Evolutionary conservation across 2,888 invertebrate species (phyloP), one percentile per base, ranked within the genome.

Genomic region (Orthosia gracilis): DNA sequence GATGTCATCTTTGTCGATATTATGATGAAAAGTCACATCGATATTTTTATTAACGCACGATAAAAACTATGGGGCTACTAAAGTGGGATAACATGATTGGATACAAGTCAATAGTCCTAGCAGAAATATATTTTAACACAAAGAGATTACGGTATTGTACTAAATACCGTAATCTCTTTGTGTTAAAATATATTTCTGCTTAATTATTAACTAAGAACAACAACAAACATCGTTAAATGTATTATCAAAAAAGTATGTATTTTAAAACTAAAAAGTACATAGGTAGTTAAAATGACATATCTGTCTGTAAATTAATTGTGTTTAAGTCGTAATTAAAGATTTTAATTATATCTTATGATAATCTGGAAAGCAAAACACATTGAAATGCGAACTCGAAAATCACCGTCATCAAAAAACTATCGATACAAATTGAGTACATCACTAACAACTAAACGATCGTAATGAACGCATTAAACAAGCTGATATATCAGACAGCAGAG

Each of bases 381-480:
- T 45, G 40, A 1, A 55, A 54, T n/a, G 26, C 45, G n/a, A 54
- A 13, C 9, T 50, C 11, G 1, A n/a, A 45, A 67, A 58, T n/a
- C 15, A n/a, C 21, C 23, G 11, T 13, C 58, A 26, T 23, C 50
- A 45, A 66, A n/a, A 69, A 69, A 58, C 54, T 72, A 71, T 73
- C 84, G 81, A 80, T 67, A 54, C 12, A 26, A 17, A 21, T 63
- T 26, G 18, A n/a, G 58, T 77, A 88, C 91, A 91, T 82, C 92
- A 84, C 91, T 92, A 90, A 86, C 84, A 87, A 84, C 88, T 92
- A 92, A 92, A 92, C 92, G 92, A 92, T 92, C 91, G 92, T 94
- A 94, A 95, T 94, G 94, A 94, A 94, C 94, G 94, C 94, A 95
- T 95, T 95, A 95, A 94, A 92, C 91, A 93, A 90, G 92, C 92